phyloP scores from a whole-genome alignment of 2,797 vertebrate species.

The Gastrophryne carolinensis region DNA sequence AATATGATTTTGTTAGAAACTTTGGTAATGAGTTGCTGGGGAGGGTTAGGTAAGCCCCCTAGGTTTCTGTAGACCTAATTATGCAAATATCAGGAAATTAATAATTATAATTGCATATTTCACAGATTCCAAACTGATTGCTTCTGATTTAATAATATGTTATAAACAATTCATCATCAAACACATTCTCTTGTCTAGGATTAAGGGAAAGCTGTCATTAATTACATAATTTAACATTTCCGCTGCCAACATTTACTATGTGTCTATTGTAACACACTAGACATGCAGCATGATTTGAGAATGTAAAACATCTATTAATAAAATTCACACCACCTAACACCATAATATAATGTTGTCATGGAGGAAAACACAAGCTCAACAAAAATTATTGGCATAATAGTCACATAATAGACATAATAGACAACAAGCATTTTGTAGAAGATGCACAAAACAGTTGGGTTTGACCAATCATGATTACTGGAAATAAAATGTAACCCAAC shows the following conservation, averaged over 20 bases:
- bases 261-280: no score
- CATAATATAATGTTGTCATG: no score
- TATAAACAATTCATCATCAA: slow-evolving; percentile 33
- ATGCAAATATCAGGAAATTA: slow-evolving; percentile 42
- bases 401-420: no score
- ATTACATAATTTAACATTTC: slow-evolving; percentile 2
- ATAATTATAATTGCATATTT: slow-evolving; percentile 41
- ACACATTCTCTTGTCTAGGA: slow-evolving; percentile 3
- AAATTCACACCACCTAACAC: no score
- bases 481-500: no score
- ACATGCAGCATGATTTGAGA: no score
- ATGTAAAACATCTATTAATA: no score
- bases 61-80: slow-evolving; percentile 11
- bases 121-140: slow-evolving; percentile 37
- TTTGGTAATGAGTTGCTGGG: slow-evolving; percentile 4
- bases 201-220: not conserved
- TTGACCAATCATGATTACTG: no score
- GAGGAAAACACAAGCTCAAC: no score
- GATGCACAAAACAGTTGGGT: no score
- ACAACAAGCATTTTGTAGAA: no score
- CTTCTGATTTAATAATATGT: slow-evolving; percentile 45
- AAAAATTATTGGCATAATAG: no score
- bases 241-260: not conserved
- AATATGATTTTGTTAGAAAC: slow-evolving; percentile 19
- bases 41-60: slow-evolving; percentile 21